These are phyloP conservation scores for Betta splendens DNA, from an alignment of 2,797 vertebrate genomes.

Conservation along the genomic window DNA sequence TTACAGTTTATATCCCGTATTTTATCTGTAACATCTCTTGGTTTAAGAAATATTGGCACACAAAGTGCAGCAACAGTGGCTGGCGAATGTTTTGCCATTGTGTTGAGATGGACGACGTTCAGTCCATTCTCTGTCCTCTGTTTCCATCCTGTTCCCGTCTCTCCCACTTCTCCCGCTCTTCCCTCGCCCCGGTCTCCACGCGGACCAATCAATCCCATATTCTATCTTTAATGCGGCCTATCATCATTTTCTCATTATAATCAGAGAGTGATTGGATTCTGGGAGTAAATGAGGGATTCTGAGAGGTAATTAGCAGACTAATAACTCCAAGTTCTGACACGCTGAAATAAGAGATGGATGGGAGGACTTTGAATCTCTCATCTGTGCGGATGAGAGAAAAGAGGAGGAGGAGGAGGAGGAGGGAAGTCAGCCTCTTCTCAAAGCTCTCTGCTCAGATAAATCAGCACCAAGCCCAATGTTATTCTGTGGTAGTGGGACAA, in stretches of 20 bases:
- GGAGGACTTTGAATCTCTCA: conserved; percentile 66
- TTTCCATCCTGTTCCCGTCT: conserved; percentile 10
- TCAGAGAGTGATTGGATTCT: conserved; percentile 80
- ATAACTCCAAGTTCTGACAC: conserved; percentile 75
- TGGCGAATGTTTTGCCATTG: conserved; percentile 10
- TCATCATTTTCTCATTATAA: conserved; percentile 82
- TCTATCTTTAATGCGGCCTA: conserved; percentile 76
- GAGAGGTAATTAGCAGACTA: conserved; percentile 81
- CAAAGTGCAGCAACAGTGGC: conserved; percentile 8
- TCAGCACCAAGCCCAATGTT: conserved; percentile 63
- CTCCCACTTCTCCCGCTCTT: conserved; percentile 15
- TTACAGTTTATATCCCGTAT: no score
- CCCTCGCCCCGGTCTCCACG: conserved; percentile 42
- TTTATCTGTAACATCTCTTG: neutral
- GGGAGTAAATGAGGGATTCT: conserved; percentile 78
- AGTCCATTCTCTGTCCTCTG: conserved; percentile 4
- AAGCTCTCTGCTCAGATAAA: conserved; percentile 55
- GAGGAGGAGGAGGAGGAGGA: conserved; percentile 23
- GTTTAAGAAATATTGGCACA: neutral
- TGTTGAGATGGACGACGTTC: conserved; percentile 9
- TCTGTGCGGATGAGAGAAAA: conserved; percentile 43
- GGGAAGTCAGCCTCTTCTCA: conserved; percentile 46
- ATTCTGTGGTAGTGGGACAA: conserved; percentile 42
- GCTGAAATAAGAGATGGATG: conserved; percentile 76
- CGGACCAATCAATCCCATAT: conserved; percentile 73